phyloP scores from a whole-genome alignment of 30 jellyfish, hydroid and myxozoan species.

The Phacellophora camtschatica region DNA sequence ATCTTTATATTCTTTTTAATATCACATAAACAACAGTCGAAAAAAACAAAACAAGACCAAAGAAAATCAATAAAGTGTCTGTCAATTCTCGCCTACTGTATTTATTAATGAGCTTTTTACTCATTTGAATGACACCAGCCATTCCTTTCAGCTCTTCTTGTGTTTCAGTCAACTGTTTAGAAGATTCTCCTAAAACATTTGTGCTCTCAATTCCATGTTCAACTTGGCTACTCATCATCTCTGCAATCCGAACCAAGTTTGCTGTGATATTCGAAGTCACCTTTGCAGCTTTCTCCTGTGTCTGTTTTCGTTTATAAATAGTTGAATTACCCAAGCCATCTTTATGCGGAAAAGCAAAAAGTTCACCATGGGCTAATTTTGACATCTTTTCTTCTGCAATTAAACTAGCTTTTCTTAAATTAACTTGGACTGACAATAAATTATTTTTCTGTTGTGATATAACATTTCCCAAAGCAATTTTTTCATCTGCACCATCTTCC shows the following conservation, averaged over 20 bases:
- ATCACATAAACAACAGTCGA: constrained; percentile 87
- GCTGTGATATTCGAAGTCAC: constrained; percentile 73
- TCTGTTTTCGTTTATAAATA: constrained; percentile 34
- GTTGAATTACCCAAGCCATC: background rate
- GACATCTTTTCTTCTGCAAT: constrained; percentile 63
- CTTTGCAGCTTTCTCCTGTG: constrained; percentile 51
- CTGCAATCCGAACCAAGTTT: constrained; percentile 70
- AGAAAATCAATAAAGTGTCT: constrained; percentile 76
- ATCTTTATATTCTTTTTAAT: constrained; percentile 67
- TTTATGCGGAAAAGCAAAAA: constrained; percentile 2
- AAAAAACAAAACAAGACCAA: constrained; percentile 82
- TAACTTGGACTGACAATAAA: constrained; percentile 32
- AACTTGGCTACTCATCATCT: constrained; percentile 87
- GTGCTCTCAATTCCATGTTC: constrained; percentile 80
- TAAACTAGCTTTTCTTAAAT: constrained; percentile 47
- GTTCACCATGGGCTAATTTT: constrained; percentile 11
- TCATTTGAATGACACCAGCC: constrained; percentile 83
- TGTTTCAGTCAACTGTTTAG: constrained; percentile 72
- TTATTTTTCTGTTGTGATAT: constrained; percentile 28
- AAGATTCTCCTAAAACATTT: constrained; percentile 68
- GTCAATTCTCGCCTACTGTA: constrained; percentile 85
- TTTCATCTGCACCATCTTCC: background rate
- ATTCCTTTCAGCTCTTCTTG: constrained; percentile 88
- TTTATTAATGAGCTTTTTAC: constrained; percentile 78
- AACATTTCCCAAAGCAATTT: background rate